Conservation (phyloP, 2,888 invertebrate species). For the Syrphus vitripennis region DNA sequence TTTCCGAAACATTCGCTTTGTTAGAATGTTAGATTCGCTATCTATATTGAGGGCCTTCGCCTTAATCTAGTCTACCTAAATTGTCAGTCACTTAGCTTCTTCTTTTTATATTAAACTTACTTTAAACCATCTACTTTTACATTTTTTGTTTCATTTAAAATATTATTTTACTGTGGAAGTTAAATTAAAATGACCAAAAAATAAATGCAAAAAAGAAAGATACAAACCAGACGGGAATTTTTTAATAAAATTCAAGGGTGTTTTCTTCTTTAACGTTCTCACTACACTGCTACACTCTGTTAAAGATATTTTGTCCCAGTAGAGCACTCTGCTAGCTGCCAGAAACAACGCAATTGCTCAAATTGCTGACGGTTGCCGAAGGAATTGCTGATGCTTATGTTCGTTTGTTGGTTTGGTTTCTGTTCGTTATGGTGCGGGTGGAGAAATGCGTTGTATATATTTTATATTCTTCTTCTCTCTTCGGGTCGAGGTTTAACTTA, state of each 20-base stretch:
- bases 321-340: neutral
- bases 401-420: constrained; percentile 4
- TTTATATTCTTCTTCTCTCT: neutral
- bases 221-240: neutral
- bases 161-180: too few species aligned
- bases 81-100: too few species aligned
- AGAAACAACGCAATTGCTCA: neutral
- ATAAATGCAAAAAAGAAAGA: neutral
- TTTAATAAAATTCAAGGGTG: neutral
- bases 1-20: too few species aligned
- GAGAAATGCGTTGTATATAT: constrained; percentile 10
- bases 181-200: neutral
- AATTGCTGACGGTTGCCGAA: neutral
- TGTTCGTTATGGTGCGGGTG: constrained; percentile 17
- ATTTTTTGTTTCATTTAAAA: too few species aligned
- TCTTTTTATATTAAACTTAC: too few species aligned
- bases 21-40: too few species aligned
- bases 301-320: neutral
- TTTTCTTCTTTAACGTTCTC: neutral
- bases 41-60: too few species aligned
- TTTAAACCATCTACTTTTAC: too few species aligned
- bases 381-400: constrained; percentile 8
- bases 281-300: too few species aligned
- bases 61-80: too few species aligned
- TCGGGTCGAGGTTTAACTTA: constrained; percentile 1